Percentiles rank a stretch among this genome's conserved stretches.
Conservation (phyloP, 2,888 invertebrate species). For the Spisula solida region DNA sequence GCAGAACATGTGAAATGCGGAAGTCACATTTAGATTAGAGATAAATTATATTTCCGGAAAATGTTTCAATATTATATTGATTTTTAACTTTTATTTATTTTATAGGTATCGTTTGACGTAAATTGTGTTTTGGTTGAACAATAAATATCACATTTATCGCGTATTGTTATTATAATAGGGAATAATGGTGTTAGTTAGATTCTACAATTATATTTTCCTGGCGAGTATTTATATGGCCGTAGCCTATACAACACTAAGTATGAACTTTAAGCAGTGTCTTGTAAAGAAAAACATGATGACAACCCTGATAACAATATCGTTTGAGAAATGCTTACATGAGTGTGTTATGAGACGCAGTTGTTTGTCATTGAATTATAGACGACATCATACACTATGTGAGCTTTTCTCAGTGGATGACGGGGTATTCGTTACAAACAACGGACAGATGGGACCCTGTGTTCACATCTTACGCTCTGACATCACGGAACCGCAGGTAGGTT, state of each 20-base stretch:
- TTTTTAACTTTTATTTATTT: no score
- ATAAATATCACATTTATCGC: no score
- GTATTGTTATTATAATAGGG: no score
- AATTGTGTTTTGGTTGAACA: no score
- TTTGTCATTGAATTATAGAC: slow-evolving; percentile 11
- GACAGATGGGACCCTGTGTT: neutral
- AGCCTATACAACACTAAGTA: neutral
- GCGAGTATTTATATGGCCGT: neutral
- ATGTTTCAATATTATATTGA: no score
- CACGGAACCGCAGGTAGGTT: neutral
- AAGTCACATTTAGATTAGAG: no score
- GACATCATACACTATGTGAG: neutral
- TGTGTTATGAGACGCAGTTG: neutral
- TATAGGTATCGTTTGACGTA: no score
- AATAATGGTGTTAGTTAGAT: neutral
- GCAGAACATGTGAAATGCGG: no score
- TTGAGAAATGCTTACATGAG: neutral
- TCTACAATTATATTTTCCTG: neutral
- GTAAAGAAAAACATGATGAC: neutral
- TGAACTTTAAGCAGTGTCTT: neutral
- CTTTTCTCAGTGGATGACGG: neutral
- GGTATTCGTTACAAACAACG: neutral
- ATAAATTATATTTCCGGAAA: no score
- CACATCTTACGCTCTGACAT: neutral
- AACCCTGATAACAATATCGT: neutral